phyloP scores from a whole-genome alignment of 2,113 vertebrate species.

The Actenoides hombroni region DNA sequence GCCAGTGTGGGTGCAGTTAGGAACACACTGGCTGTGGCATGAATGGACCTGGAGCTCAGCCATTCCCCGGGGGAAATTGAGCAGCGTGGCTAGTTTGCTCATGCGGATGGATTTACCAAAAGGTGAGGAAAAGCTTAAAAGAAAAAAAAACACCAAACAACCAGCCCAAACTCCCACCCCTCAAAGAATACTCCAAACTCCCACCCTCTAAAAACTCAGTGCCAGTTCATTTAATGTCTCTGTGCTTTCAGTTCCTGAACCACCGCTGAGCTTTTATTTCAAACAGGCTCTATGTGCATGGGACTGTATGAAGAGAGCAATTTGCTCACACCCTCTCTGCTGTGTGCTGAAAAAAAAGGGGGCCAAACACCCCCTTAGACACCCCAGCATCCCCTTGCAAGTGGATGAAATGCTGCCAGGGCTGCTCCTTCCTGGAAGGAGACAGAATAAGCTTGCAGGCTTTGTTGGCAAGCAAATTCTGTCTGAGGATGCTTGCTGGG shows the following conservation, averaged over 20 bases:
- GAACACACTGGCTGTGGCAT: accelerated
- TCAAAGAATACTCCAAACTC: background rate
- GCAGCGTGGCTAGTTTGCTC: background rate
- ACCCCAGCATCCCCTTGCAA: accelerated
- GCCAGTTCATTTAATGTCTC: background rate
- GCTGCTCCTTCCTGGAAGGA: background rate
- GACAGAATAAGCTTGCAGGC: accelerated
- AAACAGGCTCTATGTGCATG: accelerated
- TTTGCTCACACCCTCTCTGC: accelerated
- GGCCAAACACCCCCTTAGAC: accelerated
- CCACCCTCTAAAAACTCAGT: too few relatives aligned
- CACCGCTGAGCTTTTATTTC: background rate
- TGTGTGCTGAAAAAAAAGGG: background rate
- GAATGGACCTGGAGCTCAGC: background rate
- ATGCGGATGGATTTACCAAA: background rate
- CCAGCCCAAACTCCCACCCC: background rate
- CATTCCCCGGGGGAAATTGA: accelerated
- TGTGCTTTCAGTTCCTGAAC: background rate
- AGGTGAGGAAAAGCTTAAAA: background rate
- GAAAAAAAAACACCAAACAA: background rate
- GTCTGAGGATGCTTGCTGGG: background rate
- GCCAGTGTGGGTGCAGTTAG: accelerated
- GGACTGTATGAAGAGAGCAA: background rate
- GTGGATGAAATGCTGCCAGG: background rate
- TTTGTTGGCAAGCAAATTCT: background rate